Evolutionary conservation across 2,888 invertebrate species (phyloP).

Genomic region (Drosophila vallismaia): DNA sequence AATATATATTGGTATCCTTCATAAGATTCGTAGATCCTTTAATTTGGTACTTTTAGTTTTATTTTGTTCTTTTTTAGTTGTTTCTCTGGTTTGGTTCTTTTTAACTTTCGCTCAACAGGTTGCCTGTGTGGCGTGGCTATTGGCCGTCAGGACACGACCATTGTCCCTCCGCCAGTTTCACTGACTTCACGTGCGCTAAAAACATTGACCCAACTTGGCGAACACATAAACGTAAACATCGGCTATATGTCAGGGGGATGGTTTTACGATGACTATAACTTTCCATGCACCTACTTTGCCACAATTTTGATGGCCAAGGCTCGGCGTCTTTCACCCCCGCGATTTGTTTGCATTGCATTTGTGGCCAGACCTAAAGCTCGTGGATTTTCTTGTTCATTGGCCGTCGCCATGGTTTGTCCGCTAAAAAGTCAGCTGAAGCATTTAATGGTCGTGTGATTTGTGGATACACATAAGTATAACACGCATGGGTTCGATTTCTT

Average conservation of each 20-base stretch:
- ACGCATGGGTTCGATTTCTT: slow-evolving; percentile 49
- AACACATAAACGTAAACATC: slow-evolving; percentile 50
- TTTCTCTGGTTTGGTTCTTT: background rate
- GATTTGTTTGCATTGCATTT: slow-evolving; percentile 71
- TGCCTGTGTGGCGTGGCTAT: slow-evolving; percentile 5
- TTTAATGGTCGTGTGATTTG: slow-evolving; percentile 60
- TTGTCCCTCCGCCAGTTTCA: slow-evolving; percentile 18
- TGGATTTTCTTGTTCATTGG: slow-evolving; percentile 8
- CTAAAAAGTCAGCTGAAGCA: slow-evolving; percentile 46
- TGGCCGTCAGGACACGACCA: background rate
- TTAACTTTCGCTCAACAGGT: slow-evolving; percentile 28
- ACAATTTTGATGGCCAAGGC: slow-evolving; percentile 57
- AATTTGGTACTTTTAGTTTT: too few species aligned
- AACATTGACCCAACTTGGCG: slow-evolving; percentile 57
- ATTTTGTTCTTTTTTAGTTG: background rate
- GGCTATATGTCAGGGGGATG: slow-evolving; percentile 25
- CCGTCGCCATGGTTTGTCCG: slow-evolving; percentile 16
- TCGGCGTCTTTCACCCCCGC: slow-evolving; percentile 42
- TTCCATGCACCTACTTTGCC: slow-evolving; percentile 46
- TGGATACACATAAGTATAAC: slow-evolving; percentile 28
- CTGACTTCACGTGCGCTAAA: slow-evolving; percentile 47
- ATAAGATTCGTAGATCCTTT: too few species aligned
- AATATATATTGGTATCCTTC: too few species aligned
- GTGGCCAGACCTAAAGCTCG: slow-evolving; percentile 29
- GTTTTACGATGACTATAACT: slow-evolving; percentile 59